phyloP scores from a whole-genome alignment of 2,888 invertebrate species.

The Pycnomerus fuliginosus region DNA sequence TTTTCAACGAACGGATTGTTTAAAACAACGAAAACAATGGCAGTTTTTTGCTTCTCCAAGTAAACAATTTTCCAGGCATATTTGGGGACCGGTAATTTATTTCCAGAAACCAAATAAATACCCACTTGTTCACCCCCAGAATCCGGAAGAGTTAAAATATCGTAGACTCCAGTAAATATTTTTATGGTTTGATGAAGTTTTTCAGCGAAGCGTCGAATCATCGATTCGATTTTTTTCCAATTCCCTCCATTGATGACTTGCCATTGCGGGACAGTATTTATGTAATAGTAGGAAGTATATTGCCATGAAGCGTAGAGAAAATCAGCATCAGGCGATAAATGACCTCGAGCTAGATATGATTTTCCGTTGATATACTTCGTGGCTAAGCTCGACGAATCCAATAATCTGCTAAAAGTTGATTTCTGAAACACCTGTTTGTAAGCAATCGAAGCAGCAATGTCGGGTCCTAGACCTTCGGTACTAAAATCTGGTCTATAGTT shows the following conservation, averaged over 20 bases:
- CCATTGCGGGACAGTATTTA: constrained; percentile 57
- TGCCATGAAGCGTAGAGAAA: constrained; percentile 54
- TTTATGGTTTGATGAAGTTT: constrained; percentile 44
- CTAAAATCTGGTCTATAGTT: constrained; percentile 45
- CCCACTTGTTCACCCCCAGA: constrained; percentile 36
- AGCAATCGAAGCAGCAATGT: constrained; percentile 29
- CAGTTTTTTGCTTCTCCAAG: constrained; percentile 45
- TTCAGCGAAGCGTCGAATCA: constrained; percentile 48
- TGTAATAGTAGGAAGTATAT: constrained; percentile 55
- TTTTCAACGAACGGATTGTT: constrained; percentile 54
- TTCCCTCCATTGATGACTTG: constrained; percentile 53
- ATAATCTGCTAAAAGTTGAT: constrained; percentile 41
- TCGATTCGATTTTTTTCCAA: constrained; percentile 55
- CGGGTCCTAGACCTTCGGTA: constrained; percentile 37
- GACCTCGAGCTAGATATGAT: constrained; percentile 53
- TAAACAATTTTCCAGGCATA: constrained; percentile 55
- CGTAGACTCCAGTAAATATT: constrained; percentile 52
- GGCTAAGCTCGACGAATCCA: constrained; percentile 40
- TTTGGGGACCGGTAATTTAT: constrained; percentile 52
- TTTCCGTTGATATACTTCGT: constrained; percentile 43
- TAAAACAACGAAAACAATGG: constrained; percentile 55
- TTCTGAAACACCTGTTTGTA: constrained; percentile 47
- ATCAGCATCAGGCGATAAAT: constrained; percentile 57
- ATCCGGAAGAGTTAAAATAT: constrained; percentile 43
- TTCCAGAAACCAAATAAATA: constrained; percentile 48